Evolutionary conservation across 2,113 vertebrate genomes (phyloP).

Genomic region (Rhea pennata): DNA sequence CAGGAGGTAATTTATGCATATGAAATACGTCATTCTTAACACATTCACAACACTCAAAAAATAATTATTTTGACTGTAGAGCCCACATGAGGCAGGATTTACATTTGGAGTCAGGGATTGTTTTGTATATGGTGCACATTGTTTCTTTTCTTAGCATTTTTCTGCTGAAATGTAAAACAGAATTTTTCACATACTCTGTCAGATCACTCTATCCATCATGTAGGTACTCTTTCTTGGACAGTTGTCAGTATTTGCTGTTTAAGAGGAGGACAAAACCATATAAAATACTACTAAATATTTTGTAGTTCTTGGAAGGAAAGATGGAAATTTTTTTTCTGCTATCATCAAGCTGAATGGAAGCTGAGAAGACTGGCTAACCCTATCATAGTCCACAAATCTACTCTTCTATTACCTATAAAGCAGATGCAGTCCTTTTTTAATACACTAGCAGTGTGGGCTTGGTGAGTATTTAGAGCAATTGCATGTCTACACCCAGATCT

Average conservation of each 20-base stretch:
- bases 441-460: neutral
- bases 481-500: neutral
- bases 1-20: slow-evolving; percentile 51
- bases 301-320: neutral
- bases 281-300: neutral
- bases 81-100: slow-evolving; percentile 26
- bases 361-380: neutral
- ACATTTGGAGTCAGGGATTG: slow-evolving; percentile 6
- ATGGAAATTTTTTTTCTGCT: neutral
- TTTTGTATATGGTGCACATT: neutral
- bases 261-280: neutral
- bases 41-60: slow-evolving; percentile 19
- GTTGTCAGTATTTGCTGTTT: neutral
- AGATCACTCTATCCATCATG: neutral
- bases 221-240: neutral
- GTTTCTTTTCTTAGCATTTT: neutral
- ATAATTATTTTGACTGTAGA: slow-evolving; percentile 22
- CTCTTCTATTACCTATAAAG: neutral
- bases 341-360: neutral
- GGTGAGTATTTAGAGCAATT: neutral
- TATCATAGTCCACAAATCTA: neutral
- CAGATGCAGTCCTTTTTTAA: neutral
- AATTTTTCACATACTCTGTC: neutral
- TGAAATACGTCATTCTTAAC: slow-evolving; percentile 34
- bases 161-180: slow-evolving; percentile 9